Evolutionary conservation across 2,797 vertebrate genomes (phyloP).

Genomic region (Pangasius mekongensis): DNA sequence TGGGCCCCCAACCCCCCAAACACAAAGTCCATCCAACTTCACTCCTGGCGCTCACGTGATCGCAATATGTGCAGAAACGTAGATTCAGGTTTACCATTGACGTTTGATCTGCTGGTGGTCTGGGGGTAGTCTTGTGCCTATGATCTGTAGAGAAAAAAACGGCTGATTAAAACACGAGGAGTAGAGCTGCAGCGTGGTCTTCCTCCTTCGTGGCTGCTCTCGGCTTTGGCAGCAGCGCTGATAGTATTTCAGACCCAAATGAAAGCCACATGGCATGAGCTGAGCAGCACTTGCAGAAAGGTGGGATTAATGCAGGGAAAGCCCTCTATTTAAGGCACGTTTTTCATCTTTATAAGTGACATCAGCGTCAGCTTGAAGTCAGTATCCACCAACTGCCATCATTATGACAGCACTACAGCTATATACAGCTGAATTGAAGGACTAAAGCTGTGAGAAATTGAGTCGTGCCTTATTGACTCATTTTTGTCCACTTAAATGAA

Average conservation of each 20-base stretch:
- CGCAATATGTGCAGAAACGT: not conserved
- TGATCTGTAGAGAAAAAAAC: not conserved
- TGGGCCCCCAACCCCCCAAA: not conserved
- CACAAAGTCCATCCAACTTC: constrained; percentile 7
- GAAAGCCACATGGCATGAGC: constrained; percentile 56
- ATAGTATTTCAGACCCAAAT: constrained; percentile 42
- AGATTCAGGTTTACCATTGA: not conserved
- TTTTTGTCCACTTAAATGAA: not conserved
- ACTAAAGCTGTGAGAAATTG: not conserved
- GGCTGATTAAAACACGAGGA: not conserved
- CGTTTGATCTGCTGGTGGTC: not conserved
- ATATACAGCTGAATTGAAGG: not conserved
- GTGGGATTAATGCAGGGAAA: constrained; percentile 55
- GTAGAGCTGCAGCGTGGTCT: not conserved
- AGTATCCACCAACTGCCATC: not conserved
- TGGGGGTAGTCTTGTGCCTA: not conserved
- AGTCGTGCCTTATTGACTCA: not conserved
- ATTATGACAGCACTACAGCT: not conserved
- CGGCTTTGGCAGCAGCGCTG: constrained; percentile 37
- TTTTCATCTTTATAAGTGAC: constrained; percentile 39
- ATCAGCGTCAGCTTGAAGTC: not conserved
- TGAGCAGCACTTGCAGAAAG: constrained; percentile 47
- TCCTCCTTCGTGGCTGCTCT: constrained; percentile 38
- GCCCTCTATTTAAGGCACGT: constrained; percentile 42
- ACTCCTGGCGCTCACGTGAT: not conserved